Percentiles rank a stretch among this genome's conserved stretches.
Conservation (phyloP, 2,888 invertebrate genomes). For the Philhelius pedissequus region DNA sequence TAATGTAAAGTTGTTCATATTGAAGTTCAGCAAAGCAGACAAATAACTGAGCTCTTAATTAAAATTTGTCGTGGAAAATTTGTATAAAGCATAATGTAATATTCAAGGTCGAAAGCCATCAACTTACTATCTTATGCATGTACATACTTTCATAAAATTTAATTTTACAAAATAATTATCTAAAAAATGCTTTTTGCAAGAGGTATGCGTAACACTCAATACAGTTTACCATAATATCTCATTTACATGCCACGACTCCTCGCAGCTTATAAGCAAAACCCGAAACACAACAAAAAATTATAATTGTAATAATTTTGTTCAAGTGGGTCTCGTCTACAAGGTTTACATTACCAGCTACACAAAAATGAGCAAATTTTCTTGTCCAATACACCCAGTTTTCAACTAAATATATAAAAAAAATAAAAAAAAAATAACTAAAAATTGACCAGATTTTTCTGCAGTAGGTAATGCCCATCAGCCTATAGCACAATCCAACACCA, state of each 20-base stretch:
- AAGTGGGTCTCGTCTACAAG: conserved; percentile 41
- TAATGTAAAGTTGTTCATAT: no score
- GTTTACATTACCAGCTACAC: conserved; percentile 1
- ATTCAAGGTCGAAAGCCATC: no score
- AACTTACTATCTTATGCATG: no score
- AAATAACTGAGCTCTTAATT: no score
- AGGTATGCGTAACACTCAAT: not conserved
- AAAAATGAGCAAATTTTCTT: conserved; percentile 30
- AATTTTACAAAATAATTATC: not conserved
- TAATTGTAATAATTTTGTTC: conserved; percentile 37
- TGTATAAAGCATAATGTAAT: no score
- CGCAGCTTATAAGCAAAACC: conserved; percentile 12
- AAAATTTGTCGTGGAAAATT: no score
- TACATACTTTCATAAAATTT: no score
- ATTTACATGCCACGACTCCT: conserved; percentile 9
- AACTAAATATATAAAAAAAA: not conserved
- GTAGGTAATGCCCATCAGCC: conserved; percentile 11
- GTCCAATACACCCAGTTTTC: conserved; percentile 44
- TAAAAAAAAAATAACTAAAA: not conserved
- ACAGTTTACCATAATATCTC: conserved; percentile 6
- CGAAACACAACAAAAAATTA: not conserved
- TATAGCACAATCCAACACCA: not conserved
- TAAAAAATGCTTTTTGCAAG: not conserved
- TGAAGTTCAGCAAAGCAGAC: no score
- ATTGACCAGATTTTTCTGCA: conserved; percentile 3